Evolutionary conservation across 2,888 invertebrate species (phyloP).

Genomic region (Drosophila mayaguana): DNA sequence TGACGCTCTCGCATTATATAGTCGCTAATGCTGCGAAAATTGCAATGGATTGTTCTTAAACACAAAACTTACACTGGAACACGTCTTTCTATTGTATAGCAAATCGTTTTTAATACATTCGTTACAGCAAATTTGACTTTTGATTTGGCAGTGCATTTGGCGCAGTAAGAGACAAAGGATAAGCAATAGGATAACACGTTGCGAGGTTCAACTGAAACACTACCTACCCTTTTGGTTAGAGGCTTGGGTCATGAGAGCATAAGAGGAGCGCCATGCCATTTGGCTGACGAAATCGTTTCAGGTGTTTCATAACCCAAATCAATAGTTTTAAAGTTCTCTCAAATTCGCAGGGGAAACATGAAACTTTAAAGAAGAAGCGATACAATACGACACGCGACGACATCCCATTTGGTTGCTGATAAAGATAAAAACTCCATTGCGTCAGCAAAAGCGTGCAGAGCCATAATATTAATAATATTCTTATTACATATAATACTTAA

Average conservation of each 20-base stretch:
- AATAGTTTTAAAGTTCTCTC: slow-evolving; percentile 27
- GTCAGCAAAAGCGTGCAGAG: slow-evolving; percentile 26
- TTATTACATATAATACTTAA: background rate
- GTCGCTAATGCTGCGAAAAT: no score
- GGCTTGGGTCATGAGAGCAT: slow-evolving; percentile 11
- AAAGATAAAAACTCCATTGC: slow-evolving; percentile 29
- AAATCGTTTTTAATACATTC: background rate
- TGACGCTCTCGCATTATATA: background rate
- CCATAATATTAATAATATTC: background rate
- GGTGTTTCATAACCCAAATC: slow-evolving; percentile 46
- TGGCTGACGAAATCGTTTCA: slow-evolving; percentile 56
- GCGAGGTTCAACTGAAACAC: background rate
- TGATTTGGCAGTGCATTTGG: background rate
- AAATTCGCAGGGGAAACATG: slow-evolving; percentile 21
- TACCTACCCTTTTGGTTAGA: background rate
- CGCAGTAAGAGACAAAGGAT: slow-evolving; percentile 1
- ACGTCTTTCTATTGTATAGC: background rate
- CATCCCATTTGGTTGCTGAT: slow-evolving; percentile 1
- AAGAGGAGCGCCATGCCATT: slow-evolving; percentile 1
- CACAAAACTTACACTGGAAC: background rate
- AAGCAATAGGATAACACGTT: background rate
- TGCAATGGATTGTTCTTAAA: no score
- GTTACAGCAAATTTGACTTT: background rate
- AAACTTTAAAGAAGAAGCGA: slow-evolving; percentile 52
- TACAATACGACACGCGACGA: slow-evolving; percentile 4